A percentile compares a stretch with the other conserved stretches of the same genome.
Evolutionary conservation across 2,797 vertebrate genomes (phyloP).

Genomic region (Octomys mimax): DNA sequence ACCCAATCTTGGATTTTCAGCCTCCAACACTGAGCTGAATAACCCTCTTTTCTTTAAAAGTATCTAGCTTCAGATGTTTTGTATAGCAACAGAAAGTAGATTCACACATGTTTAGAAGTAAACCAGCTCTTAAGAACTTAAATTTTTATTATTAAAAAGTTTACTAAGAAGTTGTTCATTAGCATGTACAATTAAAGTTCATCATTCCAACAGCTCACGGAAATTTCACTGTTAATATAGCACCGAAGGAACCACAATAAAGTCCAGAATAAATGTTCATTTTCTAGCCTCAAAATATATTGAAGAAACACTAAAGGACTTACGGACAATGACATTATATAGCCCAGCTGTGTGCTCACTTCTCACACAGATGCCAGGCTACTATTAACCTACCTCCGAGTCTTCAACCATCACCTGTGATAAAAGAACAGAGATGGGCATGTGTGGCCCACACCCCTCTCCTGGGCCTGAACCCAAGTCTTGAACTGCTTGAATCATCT

Average conservation of each 20-base stretch:
- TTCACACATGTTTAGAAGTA: not conserved
- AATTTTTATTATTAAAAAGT: slow-evolving; percentile 61
- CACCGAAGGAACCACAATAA: slow-evolving; percentile 19
- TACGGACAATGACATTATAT: not conserved
- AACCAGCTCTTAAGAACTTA: not conserved
- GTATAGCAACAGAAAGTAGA: not conserved
- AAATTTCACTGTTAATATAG: slow-evolving; percentile 49
- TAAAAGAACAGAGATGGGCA: not conserved
- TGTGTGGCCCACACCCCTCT: not conserved
- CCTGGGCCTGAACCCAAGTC: not conserved
- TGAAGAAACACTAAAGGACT: slow-evolving; percentile 1
- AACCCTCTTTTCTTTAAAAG: not conserved
- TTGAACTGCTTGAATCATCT: not conserved
- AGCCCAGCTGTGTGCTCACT: not conserved
- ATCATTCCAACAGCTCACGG: slow-evolving; percentile 22
- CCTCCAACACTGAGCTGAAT: not conserved
- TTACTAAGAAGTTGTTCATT: slow-evolving; percentile 53
- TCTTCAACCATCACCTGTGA: not conserved
- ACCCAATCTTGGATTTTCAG: not conserved
- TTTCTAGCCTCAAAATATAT: not conserved
- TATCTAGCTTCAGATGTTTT: not conserved
- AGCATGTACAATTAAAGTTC: slow-evolving; percentile 47
- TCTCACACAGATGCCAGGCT: not conserved
- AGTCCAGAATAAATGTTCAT: slow-evolving; percentile 34
- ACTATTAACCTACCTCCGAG: not conserved